Evolutionary conservation across 2,888 invertebrate genomes (phyloP).

Genomic region (Pheosia gnoma): DNA sequence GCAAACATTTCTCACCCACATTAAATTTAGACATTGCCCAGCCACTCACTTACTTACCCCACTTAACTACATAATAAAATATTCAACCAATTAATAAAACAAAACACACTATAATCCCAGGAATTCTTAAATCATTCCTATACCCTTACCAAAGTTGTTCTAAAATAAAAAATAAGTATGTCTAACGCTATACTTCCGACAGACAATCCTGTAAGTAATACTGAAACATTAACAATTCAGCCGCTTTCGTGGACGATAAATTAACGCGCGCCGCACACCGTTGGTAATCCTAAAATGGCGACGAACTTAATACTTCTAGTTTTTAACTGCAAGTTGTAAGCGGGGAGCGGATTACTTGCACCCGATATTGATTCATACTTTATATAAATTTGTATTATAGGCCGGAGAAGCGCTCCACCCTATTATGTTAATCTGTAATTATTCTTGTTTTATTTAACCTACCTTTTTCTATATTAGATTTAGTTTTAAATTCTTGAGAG

Average conservation of each 20-base stretch:
- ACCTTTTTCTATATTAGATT: too few species aligned
- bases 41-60: too few species aligned
- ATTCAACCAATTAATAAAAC: background rate
- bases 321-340: conserved; percentile 43
- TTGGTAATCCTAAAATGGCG: conserved; percentile 75
- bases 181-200: conserved; percentile 41
- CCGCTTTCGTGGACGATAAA: conserved; percentile 77
- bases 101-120: background rate
- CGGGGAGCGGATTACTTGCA: conserved; percentile 15
- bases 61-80: too few species aligned
- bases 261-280: conserved; percentile 64
- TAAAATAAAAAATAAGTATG: conserved; percentile 43
- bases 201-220: conserved; percentile 52
- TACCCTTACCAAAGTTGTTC: conserved; percentile 14
- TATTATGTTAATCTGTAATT: too few species aligned
- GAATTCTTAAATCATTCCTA: conserved; percentile 27
- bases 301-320: conserved; percentile 63
- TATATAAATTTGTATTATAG: background rate
- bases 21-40: too few species aligned
- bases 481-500: too few species aligned
- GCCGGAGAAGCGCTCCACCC: too few species aligned
- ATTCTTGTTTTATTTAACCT: too few species aligned
- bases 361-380: background rate
- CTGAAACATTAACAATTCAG: conserved; percentile 77
- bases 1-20: too few species aligned